Evolutionary conservation across 2,888 invertebrate species (phyloP).

Genomic region (Creontiades dilutus): DNA sequence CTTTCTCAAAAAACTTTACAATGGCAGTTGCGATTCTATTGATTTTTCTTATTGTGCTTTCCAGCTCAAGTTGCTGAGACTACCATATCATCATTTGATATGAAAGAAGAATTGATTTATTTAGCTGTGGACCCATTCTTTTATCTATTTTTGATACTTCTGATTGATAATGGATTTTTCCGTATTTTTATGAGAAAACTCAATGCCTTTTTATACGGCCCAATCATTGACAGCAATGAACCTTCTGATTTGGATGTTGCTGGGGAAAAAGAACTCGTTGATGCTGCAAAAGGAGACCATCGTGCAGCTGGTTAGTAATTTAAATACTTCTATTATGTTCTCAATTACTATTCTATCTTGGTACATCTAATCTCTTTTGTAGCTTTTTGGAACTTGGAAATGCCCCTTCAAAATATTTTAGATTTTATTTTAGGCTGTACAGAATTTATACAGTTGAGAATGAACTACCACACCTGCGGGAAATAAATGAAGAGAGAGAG

Average conservation of each 20-base stretch:
- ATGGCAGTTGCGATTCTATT: too few relatives aligned
- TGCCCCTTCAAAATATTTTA: too few relatives aligned
- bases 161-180: slow-evolving; percentile 50
- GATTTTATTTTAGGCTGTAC: too few relatives aligned
- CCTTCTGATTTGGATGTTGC: slow-evolving; percentile 77
- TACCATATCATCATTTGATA: slow-evolving; percentile 44
- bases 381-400: too few relatives aligned
- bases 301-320: background rate
- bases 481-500: too few relatives aligned
- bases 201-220: slow-evolving; percentile 22
- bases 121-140: slow-evolving; percentile 44
- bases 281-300: slow-evolving; percentile 72
- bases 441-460: too few relatives aligned
- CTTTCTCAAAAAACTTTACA: too few relatives aligned
- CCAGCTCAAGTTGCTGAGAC: slow-evolving; percentile 11
- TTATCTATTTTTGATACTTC: slow-evolving; percentile 31
- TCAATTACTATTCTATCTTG: too few relatives aligned
- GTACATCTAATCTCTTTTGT: too few relatives aligned
- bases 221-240: slow-evolving; percentile 43
- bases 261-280: slow-evolving; percentile 78
- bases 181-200: background rate
- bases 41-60: too few relatives aligned
- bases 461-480: too few relatives aligned
- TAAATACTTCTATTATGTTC: background rate
- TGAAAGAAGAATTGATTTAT: slow-evolving; percentile 61